Conservation (phyloP, 2,797 vertebrate genomes). For the Fistularia tabacaria region DNA sequence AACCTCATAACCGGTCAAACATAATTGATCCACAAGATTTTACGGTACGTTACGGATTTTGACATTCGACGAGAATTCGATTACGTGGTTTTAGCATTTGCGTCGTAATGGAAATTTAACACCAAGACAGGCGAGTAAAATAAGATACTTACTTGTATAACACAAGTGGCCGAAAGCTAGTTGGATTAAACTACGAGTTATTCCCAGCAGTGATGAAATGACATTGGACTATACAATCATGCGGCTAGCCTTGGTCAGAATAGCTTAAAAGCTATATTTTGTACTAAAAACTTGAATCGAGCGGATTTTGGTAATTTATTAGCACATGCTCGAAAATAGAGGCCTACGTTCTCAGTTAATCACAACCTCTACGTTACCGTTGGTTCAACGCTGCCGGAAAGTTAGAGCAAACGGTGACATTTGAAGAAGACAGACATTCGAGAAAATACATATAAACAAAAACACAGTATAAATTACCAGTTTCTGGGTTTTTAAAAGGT, state of each 20-base stretch:
- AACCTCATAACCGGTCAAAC: not conserved
- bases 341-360: constrained; percentile 29
- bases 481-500: constrained; percentile 32
- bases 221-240: not conserved
- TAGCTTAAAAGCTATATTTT: no score
- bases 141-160: constrained; percentile 47
- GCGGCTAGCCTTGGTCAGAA: no score
- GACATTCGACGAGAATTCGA: no score
- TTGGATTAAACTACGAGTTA: constrained; percentile 14
- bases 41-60: no score
- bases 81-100: no score
- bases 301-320: not conserved
- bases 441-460: not conserved
- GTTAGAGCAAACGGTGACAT: no score
- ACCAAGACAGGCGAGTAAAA: constrained; percentile 19
- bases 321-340: constrained; percentile 3
- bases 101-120: not conserved
- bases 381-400: not conserved
- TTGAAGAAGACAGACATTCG: not conserved
- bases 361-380: constrained; percentile 13
- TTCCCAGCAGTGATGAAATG: constrained; percentile 4
- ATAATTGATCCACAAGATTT: not conserved
- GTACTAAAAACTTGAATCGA: no score
- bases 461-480: constrained; percentile 52
- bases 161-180: constrained; percentile 25